Conservation (phyloP, 2,113 vertebrate species). For the Apteryx mantelli region DNA sequence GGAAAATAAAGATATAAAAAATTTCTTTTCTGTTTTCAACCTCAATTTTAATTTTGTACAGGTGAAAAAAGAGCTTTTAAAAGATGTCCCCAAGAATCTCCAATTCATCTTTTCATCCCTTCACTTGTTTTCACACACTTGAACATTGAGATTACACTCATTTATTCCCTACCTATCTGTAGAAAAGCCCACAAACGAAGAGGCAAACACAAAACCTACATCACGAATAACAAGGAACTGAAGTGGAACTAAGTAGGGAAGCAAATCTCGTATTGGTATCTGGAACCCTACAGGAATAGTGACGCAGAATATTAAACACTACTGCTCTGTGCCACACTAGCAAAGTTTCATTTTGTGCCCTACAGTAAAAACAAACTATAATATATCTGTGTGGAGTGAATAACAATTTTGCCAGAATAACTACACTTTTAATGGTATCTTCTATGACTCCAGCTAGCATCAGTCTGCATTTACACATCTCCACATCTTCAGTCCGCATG, state of each 20-base stretch:
- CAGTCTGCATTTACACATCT: background rate
- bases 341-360: background rate
- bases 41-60: background rate
- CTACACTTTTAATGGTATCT: background rate
- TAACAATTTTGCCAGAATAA: background rate
- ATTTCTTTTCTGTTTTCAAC: background rate
- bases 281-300: background rate
- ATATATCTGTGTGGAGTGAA: background rate
- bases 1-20: background rate
- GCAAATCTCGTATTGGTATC: background rate
- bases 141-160: background rate
- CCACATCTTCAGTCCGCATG: background rate
- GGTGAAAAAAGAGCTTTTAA: background rate
- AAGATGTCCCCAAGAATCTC: background rate
- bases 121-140: background rate
- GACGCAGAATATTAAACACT: background rate
- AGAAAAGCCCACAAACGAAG: background rate
- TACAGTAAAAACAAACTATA: background rate
- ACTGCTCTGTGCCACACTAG: background rate
- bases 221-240: background rate
- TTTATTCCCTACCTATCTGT: background rate
- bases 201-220: background rate
- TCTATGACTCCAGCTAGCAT: background rate
- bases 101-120: background rate
- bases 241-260: background rate